Conservation (phyloP, 2,797 vertebrate genomes). For the Lepus townsendii region DNA sequence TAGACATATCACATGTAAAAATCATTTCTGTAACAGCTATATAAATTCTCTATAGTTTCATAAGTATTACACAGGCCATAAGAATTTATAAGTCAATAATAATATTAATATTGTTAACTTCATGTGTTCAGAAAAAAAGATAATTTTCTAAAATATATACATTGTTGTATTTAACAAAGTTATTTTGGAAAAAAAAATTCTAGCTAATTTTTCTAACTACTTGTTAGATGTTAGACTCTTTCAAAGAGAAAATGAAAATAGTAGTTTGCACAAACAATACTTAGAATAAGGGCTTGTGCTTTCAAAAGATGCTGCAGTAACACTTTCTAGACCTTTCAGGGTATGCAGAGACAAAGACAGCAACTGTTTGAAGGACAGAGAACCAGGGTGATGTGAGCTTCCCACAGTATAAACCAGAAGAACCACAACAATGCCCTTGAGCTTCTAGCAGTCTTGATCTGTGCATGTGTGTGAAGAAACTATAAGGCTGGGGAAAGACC, state of each 20-base stretch:
- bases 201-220: neutral
- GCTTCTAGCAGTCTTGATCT: neutral
- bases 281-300: neutral
- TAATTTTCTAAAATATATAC: neutral
- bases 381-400: neutral
- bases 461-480: neutral
- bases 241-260: neutral
- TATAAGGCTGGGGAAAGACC: neutral
- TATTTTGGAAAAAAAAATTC: neutral
- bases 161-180: neutral
- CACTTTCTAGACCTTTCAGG: too few species aligned
- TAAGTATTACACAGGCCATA: neutral
- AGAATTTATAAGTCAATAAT: neutral
- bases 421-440: neutral
- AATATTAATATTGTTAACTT: neutral
- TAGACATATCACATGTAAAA: neutral
- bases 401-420: neutral
- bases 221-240: neutral
- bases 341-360: neutral
- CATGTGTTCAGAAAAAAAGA: neutral
- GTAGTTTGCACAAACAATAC: neutral
- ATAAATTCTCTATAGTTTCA: neutral
- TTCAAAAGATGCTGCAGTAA: neutral
- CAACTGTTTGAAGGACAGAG: neutral
- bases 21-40: neutral